Evolutionary conservation across 2,888 invertebrate species (phyloP), one percentile per base, ranked within the genome.

Genomic region (Syritta pipiens): DNA sequence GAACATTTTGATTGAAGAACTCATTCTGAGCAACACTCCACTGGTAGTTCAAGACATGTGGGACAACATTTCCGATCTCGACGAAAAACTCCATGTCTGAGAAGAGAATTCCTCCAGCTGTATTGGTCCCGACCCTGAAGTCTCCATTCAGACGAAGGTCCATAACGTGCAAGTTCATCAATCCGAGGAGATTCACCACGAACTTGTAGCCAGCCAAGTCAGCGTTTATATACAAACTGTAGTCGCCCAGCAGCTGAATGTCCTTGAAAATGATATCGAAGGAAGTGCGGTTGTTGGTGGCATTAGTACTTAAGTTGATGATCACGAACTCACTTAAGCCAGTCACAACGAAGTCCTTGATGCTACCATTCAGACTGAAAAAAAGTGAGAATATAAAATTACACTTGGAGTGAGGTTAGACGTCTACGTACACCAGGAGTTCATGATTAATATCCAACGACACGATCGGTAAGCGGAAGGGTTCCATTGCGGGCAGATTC

Each of bases 31-130:
- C 51, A 19, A 84, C 83, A 44, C 81, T 71, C 84, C 72, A 84
- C 14, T 83, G 17, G 0, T 62, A 48, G 48, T 86, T 83, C 85
- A 85, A 83, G 69, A 83, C 83, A 26, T 83, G 81, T 9, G 82
- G 59, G 3, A 57, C 28, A 0, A 83, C 49, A 53, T 83, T 83
- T 1, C 71, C 84, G 46, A 86, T 9, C 14, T 83, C 83, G 44
- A 84, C 72, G 5, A 83, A 65, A 20, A 82, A 42, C 37, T 83
- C 53, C 10, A 83, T 68, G 20, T 85, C 81, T 1, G 74, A 68
- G 1, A 86, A 35, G n/a, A 74, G 63, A 3, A 86, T 51, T 12
- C 84, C 84, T 1, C 49, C 49, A 9, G 17, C 10, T 2, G 22
- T 10, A 24, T 40, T 59, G 20, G 22, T 22, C 1, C 32, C 59